These are phyloP conservation scores for Sussaba pulchella DNA, from an alignment of 2,888 invertebrate genomes.

Conservation along the genomic window DNA sequence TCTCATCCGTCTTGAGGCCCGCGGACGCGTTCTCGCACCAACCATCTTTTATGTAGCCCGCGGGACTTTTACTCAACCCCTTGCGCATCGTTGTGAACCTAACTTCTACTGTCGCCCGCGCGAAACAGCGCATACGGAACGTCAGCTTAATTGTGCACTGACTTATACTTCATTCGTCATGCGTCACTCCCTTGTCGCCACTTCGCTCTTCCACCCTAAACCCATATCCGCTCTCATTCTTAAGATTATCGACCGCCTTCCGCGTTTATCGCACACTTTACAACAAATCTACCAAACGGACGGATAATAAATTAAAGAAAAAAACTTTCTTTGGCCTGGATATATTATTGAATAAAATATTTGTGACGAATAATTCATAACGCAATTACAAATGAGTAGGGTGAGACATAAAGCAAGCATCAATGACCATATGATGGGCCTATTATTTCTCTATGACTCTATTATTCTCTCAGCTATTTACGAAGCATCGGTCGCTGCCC, in stretches of 20 bases:
- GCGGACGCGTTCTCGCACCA: constrained; percentile 68
- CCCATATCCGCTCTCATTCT: neutral
- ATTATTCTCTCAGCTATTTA: constrained; percentile 49
- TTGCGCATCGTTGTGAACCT: constrained; percentile 54
- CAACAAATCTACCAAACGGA: too few relatives aligned
- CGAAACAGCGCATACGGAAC: constrained; percentile 29
- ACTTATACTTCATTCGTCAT: constrained; percentile 50
- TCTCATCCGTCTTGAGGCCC: constrained; percentile 82
- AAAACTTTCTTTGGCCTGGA: too few relatives aligned
- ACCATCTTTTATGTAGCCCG: constrained; percentile 46
- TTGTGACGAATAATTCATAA: constrained; percentile 2
- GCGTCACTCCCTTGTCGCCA: constrained; percentile 32
- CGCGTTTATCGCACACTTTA: neutral
- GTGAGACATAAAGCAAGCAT: constrained; percentile 28
- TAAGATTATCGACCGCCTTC: neutral
- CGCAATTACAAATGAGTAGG: constrained; percentile 7
- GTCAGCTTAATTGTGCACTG: constrained; percentile 42
- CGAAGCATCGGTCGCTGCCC: constrained; percentile 3
- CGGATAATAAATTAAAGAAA: too few relatives aligned
- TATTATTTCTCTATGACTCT: constrained; percentile 63
- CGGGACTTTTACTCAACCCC: constrained; percentile 55
- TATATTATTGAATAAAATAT: too few relatives aligned
- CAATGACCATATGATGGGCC: constrained; percentile 54
- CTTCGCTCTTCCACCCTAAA: neutral
- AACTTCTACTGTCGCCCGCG: constrained; percentile 37